Conservation (phyloP, 2,797 vertebrate species). For the Acanthiza pusilla region DNA sequence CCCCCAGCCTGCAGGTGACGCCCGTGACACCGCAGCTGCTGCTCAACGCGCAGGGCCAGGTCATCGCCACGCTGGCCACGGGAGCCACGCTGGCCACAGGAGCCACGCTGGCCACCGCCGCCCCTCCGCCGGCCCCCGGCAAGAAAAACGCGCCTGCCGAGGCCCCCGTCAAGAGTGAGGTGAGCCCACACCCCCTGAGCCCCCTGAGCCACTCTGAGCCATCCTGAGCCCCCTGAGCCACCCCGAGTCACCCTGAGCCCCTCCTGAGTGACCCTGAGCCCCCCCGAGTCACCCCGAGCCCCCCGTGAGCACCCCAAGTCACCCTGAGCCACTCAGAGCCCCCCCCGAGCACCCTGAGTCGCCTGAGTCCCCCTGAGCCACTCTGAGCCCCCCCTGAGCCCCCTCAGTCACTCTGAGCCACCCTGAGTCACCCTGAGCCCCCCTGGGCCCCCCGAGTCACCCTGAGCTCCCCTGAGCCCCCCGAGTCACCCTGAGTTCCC, state of each 20-base stretch:
- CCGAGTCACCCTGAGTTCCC: too few relatives aligned
- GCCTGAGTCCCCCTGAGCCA: too few relatives aligned
- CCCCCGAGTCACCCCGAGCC: too few relatives aligned
- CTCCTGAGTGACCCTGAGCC: background rate
- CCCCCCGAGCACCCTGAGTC: too few relatives aligned
- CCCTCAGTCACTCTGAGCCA: too few relatives aligned
- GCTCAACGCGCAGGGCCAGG: slow-evolving; percentile 91
- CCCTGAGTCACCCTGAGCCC: too few relatives aligned
- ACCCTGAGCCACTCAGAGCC: too few relatives aligned
- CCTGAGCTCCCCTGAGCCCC: too few relatives aligned
- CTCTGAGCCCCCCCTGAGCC: too few relatives aligned
- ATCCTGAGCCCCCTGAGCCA: background rate
- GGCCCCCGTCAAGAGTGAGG: slow-evolving; percentile 69
- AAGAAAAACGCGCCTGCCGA: slow-evolving; percentile 70
- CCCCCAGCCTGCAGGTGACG: slow-evolving; percentile 87
- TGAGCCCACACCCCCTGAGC: background rate
- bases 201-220: background rate
- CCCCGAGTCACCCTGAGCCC: background rate
- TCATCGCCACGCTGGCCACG: slow-evolving; percentile 86
- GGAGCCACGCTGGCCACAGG: background rate
- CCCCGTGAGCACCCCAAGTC: background rate
- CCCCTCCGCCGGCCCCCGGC: slow-evolving; percentile 51
- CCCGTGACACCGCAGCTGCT: slow-evolving; percentile 89
- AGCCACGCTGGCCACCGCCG: background rate
- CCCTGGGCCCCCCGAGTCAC: too few relatives aligned